A percentile compares a stretch with the other conserved stretches of the same genome.
phyloP scores from a whole-genome alignment of 2,888 invertebrate species.

The Saturnia japonica region DNA sequence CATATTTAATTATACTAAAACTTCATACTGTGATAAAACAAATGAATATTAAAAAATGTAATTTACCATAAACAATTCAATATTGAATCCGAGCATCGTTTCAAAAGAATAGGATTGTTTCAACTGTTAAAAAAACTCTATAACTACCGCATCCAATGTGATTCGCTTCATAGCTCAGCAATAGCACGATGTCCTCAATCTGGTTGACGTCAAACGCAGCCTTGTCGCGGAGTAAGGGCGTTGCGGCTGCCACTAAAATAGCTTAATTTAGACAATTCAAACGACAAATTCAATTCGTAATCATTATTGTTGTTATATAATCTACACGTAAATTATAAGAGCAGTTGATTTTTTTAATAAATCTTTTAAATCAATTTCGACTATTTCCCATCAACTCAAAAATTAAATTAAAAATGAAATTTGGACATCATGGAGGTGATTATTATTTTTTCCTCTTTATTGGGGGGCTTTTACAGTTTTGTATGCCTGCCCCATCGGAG shows the following conservation, averaged over 20 bases:
- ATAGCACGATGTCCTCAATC: constrained; percentile 33
- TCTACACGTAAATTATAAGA: neutral
- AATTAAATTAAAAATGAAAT: too few relatives aligned
- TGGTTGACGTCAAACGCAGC: constrained; percentile 54
- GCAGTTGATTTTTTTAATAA: too few relatives aligned
- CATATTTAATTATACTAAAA: too few relatives aligned
- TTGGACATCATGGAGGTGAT: too few relatives aligned
- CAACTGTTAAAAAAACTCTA: neutral
- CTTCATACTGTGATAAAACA: too few relatives aligned
- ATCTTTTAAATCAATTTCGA: too few relatives aligned
- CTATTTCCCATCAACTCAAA: too few relatives aligned
- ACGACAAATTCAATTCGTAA: constrained; percentile 16
- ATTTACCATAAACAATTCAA: neutral
- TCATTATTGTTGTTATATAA: neutral
- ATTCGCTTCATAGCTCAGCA: constrained; percentile 22
- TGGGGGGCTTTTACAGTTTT: too few relatives aligned
- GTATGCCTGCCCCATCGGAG: too few relatives aligned
- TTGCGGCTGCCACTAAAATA: constrained; percentile 53
- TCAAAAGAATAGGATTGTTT: neutral
- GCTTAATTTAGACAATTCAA: constrained; percentile 51
- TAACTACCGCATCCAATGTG: constrained; percentile 37
- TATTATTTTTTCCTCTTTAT: too few relatives aligned
- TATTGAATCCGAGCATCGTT: neutral
- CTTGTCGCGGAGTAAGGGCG: constrained; percentile 46
- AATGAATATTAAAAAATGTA: too few relatives aligned